Conservation (phyloP, 1,140 invertebrate genomes). For the Drosophila athabasca region DNA sequence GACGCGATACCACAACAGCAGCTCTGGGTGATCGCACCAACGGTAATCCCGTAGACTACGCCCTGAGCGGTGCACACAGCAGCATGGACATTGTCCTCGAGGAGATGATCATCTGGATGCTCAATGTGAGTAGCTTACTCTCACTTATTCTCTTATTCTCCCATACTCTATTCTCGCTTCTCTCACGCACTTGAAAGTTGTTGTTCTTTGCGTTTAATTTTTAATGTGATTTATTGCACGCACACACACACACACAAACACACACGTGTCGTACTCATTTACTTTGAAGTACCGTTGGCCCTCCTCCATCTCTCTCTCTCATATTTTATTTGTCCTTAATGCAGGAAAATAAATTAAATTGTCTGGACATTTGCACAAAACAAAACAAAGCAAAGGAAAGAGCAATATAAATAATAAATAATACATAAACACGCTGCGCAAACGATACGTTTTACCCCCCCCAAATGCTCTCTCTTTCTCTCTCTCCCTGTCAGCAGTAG, state of each 20-base stretch:
- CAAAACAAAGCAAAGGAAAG: slow-evolving; percentile 2
- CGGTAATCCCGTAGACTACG: slow-evolving; percentile 70
- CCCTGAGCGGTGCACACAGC: slow-evolving; percentile 58
- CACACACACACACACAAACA: slow-evolving; percentile 52
- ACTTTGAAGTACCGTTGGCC: slow-evolving; percentile 23
- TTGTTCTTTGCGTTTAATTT: slow-evolving; percentile 62
- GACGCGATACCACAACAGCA: slow-evolving; percentile 9
- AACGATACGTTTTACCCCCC: background rate
- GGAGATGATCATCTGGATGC: slow-evolving; percentile 70
- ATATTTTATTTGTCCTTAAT: slow-evolving; percentile 55
- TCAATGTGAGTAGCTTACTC: slow-evolving; percentile 62
- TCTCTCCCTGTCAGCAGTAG: background rate
- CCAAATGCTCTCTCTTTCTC: background rate
- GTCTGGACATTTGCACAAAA: slow-evolving; percentile 35
- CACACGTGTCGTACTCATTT: slow-evolving; percentile 29
- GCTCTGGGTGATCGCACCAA: slow-evolving; percentile 18
- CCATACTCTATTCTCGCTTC: no score
- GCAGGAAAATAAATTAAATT: slow-evolving; percentile 69
- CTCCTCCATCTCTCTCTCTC: slow-evolving; percentile 8
- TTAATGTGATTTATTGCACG: slow-evolving; percentile 79
- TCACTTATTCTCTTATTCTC: background rate
- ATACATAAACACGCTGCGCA: background rate
- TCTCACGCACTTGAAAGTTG: slow-evolving; percentile 19
- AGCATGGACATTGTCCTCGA: slow-evolving; percentile 68
- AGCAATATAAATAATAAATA: background rate